Conservation (phyloP, 2,888 invertebrate species). For the Osmoderma eremita region DNA sequence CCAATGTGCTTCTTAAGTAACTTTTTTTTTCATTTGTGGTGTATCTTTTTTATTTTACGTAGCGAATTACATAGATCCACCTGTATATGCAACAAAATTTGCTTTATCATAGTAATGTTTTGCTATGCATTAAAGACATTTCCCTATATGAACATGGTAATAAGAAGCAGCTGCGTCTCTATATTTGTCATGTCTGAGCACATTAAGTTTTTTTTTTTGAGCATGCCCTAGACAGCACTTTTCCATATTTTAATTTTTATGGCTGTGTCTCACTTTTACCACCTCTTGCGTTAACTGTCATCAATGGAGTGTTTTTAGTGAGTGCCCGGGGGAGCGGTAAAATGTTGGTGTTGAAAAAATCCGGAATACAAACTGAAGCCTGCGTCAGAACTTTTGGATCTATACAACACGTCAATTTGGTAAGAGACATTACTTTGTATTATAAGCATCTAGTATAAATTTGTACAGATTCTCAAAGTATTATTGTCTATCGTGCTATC, state of each 20-base stretch:
- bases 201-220: background rate
- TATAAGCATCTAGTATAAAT: background rate
- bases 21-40: too few species aligned
- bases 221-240: slow-evolving; percentile 24
- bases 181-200: too few species aligned
- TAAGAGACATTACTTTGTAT: slow-evolving; percentile 25
- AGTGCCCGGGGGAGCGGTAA: slow-evolving; percentile 38
- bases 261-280: slow-evolving; percentile 30
- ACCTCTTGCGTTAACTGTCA: slow-evolving; percentile 14
- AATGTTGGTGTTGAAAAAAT: slow-evolving; percentile 56
- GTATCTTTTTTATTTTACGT: too few species aligned
- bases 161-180: background rate
- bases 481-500: too few species aligned
- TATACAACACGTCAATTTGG: slow-evolving; percentile 44
- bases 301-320: slow-evolving; percentile 41
- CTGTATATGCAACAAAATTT: too few species aligned
- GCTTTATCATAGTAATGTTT: too few species aligned
- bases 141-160: background rate
- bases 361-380: slow-evolving; percentile 52
- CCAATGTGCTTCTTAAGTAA: too few species aligned
- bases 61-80: too few species aligned
- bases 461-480: background rate
- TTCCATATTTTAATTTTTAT: slow-evolving; percentile 21
- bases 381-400: slow-evolving; percentile 51
- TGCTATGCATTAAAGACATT: too few species aligned